A percentile compares a stretch with the other conserved stretches of the same genome.
Conservation (phyloP, 2,888 invertebrate genomes). For the Plagiodera versicolora region DNA sequence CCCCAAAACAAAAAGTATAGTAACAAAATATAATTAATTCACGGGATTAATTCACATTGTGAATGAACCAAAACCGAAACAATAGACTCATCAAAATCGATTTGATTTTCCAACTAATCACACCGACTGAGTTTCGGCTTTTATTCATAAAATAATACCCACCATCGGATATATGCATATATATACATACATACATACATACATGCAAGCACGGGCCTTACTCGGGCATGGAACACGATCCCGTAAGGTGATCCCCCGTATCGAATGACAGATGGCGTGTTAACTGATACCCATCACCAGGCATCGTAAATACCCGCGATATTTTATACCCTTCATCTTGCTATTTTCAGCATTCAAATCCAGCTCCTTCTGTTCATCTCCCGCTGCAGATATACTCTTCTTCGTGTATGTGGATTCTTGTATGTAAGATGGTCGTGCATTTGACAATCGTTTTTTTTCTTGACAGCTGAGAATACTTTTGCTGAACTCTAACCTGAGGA, state of each 20-base stretch:
- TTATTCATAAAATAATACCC: conserved; percentile 14
- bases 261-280: conserved; percentile 54
- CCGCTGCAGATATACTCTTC: not conserved
- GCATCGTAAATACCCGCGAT: conserved; percentile 40
- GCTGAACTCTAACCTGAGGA: too few species aligned
- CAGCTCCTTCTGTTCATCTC: conserved; percentile 3
- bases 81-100: not conserved
- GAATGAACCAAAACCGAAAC: too few species aligned
- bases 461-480: too few species aligned
- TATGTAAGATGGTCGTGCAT: too few species aligned
- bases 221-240: conserved; percentile 43
- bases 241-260: conserved; percentile 47
- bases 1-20: too few species aligned
- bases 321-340: conserved; percentile 23
- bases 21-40: too few species aligned
- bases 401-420: not conserved
- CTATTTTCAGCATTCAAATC: conserved; percentile 18
- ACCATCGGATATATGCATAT: not conserved
- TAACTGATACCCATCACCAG: conserved; percentile 53
- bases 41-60: too few species aligned
- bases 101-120: conserved; percentile 7
- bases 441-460: too few species aligned
- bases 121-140: conserved; percentile 7
- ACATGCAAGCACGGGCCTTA: conserved; percentile 41
- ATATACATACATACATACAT: too few species aligned